A percentile compares a stretch with the other conserved stretches of the same genome.
phyloP scores from a whole-genome alignment of 2,113 vertebrate species.

The Amphiprion percula region DNA sequence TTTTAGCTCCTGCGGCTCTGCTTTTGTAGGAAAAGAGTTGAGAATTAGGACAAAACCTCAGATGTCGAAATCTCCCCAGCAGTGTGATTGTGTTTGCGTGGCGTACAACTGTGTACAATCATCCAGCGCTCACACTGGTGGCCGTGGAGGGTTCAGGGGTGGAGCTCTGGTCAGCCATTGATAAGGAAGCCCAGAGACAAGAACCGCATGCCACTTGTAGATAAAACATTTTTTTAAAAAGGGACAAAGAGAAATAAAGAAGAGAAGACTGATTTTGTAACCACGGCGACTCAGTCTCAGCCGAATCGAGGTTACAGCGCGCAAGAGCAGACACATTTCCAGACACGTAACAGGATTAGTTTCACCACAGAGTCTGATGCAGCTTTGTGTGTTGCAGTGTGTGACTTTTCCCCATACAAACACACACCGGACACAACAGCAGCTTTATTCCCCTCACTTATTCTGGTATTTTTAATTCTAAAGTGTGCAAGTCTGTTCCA shows the following conservation, averaged over 20 bases:
- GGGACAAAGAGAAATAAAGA: constrained; percentile 47
- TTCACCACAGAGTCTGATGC: constrained; percentile 49
- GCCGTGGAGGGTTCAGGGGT: constrained; percentile 19
- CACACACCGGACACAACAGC: constrained; percentile 6
- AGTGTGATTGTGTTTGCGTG: not conserved
- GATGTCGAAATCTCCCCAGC: constrained; percentile 1
- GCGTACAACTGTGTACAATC: constrained; percentile 21
- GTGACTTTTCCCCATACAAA: constrained; percentile 10
- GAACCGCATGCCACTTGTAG: constrained; percentile 63
- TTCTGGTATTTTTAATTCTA: constrained; percentile 34
- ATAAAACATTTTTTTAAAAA: constrained; percentile 64
- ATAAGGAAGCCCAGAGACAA: constrained; percentile 59
- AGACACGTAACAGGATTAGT: constrained; percentile 73
- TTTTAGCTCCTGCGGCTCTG: not conserved
- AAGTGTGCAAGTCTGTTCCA: constrained; percentile 24
- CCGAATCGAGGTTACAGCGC: constrained; percentile 61
- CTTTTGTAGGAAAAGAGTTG: constrained; percentile 12
- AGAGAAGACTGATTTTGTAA: constrained; percentile 37
- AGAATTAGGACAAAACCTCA: constrained; percentile 21
- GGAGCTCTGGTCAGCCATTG: constrained; percentile 66
- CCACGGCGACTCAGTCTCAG: constrained; percentile 32
- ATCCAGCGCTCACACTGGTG: constrained; percentile 6
- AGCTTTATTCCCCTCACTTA: constrained; percentile 4
- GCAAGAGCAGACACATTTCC: constrained; percentile 56
- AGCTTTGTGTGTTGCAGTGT: constrained; percentile 36